These are phyloP conservation scores for Drosophila algonquin DNA, from an alignment of 2,888 invertebrate species.

Conservation along the genomic window DNA sequence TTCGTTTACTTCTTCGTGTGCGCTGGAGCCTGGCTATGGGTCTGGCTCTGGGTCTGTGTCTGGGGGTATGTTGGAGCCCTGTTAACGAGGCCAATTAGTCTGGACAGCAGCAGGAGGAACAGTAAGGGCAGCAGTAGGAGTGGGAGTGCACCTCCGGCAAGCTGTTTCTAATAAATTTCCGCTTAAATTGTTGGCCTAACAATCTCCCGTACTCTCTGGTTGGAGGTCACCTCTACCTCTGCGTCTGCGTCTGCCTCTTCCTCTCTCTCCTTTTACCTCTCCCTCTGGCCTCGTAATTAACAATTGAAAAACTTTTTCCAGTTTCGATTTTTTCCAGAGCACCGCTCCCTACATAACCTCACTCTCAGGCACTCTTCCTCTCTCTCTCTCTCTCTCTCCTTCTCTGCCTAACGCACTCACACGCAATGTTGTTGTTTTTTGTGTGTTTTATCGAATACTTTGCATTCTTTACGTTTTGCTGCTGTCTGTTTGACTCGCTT, in stretches of 20 bases:
- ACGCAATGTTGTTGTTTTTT: slow-evolving; percentile 20
- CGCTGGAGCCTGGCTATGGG: background rate
- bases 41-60: background rate
- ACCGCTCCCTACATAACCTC: background rate
- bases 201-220: slow-evolving; percentile 29
- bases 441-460: slow-evolving; percentile 54
- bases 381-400: background rate
- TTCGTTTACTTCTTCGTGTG: slow-evolving; percentile 7
- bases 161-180: slow-evolving; percentile 78
- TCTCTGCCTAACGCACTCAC: slow-evolving; percentile 14
- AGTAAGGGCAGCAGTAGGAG: background rate
- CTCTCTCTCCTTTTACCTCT: background rate
- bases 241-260: background rate
- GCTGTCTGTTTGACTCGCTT: slow-evolving; percentile 6
- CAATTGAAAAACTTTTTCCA: slow-evolving; percentile 64
- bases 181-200: slow-evolving; percentile 70
- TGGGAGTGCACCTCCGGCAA: slow-evolving; percentile 44
- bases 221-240: background rate
- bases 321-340: slow-evolving; percentile 32
- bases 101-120: slow-evolving; percentile 15
- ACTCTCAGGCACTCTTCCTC: background rate
- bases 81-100: slow-evolving; percentile 77
- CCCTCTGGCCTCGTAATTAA: slow-evolving; percentile 63
- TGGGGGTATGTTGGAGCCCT: slow-evolving; percentile 44
- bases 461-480: slow-evolving; percentile 46